phyloP scores from a whole-genome alignment of 2,797 vertebrate genomes.

The Anguilla anguilla region DNA sequence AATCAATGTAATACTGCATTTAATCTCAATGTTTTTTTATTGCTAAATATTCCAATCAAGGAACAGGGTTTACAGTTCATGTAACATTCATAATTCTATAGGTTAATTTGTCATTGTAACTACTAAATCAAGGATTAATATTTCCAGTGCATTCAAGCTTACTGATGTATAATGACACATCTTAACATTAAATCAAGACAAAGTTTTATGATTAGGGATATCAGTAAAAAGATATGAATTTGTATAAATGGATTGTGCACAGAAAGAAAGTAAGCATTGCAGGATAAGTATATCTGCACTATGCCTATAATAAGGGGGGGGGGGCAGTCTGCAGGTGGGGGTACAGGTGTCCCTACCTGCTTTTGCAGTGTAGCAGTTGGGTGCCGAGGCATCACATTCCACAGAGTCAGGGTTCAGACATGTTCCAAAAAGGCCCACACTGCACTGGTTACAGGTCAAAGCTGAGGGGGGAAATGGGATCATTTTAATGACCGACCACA shows the following conservation, averaged over 20 bases:
- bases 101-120: not conserved
- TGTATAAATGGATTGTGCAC: no score
- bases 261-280: no score
- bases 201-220: not conserved
- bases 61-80: no score
- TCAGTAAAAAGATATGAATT: no score
- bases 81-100: not conserved
- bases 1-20: no score
- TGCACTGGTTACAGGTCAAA: slow-evolving; percentile 63
- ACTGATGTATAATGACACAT: not conserved
- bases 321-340: not conserved
- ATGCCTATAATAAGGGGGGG: not conserved
- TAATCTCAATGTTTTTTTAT: not conserved
- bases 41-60: not conserved
- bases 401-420: not conserved
- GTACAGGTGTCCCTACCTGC: slow-evolving; percentile 50
- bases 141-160: not conserved
- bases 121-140: not conserved
- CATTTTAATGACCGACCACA: no score
- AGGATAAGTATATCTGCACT: no score
- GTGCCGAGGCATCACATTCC: slow-evolving; percentile 35
- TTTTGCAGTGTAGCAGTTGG: slow-evolving; percentile 50
- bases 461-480: not conserved
- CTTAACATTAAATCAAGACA: not conserved
- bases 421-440: not conserved